Conservation (phyloP, 2,797 vertebrate species). For the Hyperoplus immaculatus region DNA sequence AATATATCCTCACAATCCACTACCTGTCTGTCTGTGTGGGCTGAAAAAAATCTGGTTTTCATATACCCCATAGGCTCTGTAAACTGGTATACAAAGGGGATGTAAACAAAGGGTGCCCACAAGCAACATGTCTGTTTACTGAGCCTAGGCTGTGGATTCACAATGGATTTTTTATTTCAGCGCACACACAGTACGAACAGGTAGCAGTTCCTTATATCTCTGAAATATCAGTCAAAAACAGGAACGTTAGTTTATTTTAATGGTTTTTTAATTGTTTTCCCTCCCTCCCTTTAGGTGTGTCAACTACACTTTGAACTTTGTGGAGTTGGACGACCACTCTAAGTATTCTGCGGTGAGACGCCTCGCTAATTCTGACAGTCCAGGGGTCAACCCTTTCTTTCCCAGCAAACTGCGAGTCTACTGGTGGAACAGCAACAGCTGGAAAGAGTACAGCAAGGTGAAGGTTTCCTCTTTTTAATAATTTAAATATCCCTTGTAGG, state of each 20-base stretch:
- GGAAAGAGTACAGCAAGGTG: conserved; percentile 65
- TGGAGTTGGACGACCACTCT: conserved; percentile 36
- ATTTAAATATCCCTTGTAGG: too few species aligned
- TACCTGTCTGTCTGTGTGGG: too few species aligned
- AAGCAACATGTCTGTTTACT: too few species aligned
- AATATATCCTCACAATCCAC: too few species aligned
- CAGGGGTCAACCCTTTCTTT: conserved; percentile 49
- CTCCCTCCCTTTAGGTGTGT: background rate
- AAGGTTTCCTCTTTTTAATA: background rate
- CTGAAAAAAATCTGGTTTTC: too few species aligned
- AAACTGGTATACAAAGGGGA: too few species aligned
- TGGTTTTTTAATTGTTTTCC: background rate
- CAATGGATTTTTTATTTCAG: too few species aligned
- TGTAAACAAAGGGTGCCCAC: too few species aligned
- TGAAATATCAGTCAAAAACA: background rate
- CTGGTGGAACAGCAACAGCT: conserved; percentile 51
- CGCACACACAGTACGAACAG: too few species aligned
- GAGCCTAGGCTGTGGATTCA: too few species aligned
- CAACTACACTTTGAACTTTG: conserved; percentile 41
- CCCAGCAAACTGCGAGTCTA: conserved; percentile 62
- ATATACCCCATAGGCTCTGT: too few species aligned
- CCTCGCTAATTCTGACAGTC: conserved; percentile 63
- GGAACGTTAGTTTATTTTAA: background rate
- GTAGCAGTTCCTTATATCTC: background rate
- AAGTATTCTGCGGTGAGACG: conserved; percentile 58